Evolutionary conservation across 2,113 vertebrate species (phyloP).

Genomic region (Dasypus novemcinctus): DNA sequence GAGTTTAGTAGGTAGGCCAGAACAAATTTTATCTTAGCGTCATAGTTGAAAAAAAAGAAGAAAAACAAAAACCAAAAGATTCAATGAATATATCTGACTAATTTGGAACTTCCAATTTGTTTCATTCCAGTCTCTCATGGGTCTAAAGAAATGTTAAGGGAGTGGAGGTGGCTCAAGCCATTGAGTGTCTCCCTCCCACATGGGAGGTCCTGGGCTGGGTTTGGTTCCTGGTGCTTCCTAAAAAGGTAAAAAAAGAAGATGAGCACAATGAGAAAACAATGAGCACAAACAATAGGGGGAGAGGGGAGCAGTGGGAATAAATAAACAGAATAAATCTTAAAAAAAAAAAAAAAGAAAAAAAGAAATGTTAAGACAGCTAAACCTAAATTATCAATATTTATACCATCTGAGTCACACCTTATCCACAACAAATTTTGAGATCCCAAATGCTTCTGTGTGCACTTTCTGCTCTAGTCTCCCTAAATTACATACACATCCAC

Average conservation of each 20-base stretch:
- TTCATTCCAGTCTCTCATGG: conserved; percentile 4
- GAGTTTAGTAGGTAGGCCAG: not conserved
- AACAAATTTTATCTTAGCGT: not conserved
- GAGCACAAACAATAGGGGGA: too few relatives aligned
- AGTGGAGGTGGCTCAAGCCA: too few relatives aligned
- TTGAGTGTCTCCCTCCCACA: too few relatives aligned
- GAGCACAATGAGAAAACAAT: too few relatives aligned
- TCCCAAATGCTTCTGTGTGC: not conserved
- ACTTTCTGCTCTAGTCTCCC: not conserved
- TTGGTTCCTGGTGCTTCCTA: too few relatives aligned
- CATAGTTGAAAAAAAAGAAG: not conserved
- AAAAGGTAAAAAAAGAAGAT: too few relatives aligned
- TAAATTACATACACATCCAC: not conserved
- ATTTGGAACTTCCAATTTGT: conserved; percentile 32
- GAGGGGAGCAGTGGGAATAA: too few relatives aligned
- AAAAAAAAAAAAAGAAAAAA: too few relatives aligned
- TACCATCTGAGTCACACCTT: not conserved
- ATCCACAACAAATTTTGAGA: not conserved
- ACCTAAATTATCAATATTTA: conserved; percentile 27
- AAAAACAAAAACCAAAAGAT: conserved; percentile 33
- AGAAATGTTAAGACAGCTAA: conserved; percentile 19
- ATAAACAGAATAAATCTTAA: too few relatives aligned
- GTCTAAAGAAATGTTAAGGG: not conserved
- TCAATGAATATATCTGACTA: conserved; percentile 14
- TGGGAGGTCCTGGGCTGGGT: too few relatives aligned